phyloP scores from a whole-genome alignment of 2,888 invertebrate species.

The Agriopis aurantiaria region DNA sequence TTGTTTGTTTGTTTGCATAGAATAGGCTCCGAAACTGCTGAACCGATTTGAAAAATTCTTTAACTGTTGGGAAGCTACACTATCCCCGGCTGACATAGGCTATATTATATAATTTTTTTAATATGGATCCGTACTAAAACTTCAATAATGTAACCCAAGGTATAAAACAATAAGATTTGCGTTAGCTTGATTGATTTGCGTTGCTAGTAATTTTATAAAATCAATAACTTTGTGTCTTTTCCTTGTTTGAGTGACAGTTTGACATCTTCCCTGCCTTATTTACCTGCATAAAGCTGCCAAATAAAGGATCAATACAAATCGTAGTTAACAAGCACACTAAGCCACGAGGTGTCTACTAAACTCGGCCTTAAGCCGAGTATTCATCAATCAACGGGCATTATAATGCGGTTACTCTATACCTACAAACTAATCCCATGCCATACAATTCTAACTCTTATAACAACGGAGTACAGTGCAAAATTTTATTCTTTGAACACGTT shows the following conservation, averaged over 20 bases:
- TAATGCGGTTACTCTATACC: constrained; percentile 57
- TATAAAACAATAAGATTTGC: too few relatives aligned
- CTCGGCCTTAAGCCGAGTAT: constrained; percentile 49
- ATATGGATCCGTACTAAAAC: too few relatives aligned
- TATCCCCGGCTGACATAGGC: too few relatives aligned
- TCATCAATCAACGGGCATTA: constrained; percentile 72
- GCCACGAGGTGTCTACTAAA: constrained; percentile 49
- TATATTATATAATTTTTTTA: too few relatives aligned
- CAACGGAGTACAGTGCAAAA: constrained; percentile 13
- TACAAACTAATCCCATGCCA: constrained; percentile 42
- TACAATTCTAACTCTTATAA: constrained; percentile 21
- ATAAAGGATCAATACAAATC: constrained; percentile 39
- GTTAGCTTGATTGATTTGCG: too few relatives aligned
- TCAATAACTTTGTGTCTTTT: neutral
- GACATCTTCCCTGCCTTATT: constrained; percentile 19
- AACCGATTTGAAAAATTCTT: too few relatives aligned
- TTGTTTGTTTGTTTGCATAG: too few relatives aligned
- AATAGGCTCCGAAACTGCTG: too few relatives aligned
- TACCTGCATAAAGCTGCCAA: constrained; percentile 18
- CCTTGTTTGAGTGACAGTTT: constrained; percentile 11
- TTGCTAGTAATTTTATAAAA: neutral
- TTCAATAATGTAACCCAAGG: too few relatives aligned
- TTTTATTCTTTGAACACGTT: neutral
- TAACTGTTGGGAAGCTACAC: too few relatives aligned
- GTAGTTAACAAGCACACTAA: constrained; percentile 45